Percentiles rank a stretch among this genome's conserved stretches.
These are phyloP conservation scores for Chrysolina haemoptera DNA, from an alignment of 2,888 invertebrate genomes.

Conservation along the genomic window DNA sequence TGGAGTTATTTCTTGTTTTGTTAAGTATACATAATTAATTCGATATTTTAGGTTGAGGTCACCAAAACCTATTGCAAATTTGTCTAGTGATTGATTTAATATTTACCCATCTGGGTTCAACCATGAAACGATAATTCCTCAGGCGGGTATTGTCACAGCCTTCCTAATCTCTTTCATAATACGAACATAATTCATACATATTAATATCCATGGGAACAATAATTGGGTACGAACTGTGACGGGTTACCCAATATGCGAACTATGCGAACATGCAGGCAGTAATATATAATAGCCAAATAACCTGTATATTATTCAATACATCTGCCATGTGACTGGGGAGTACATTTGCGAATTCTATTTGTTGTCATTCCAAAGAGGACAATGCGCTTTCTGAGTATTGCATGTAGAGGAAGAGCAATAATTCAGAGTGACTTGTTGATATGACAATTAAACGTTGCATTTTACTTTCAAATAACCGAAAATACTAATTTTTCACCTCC, in stretches of 20 bases:
- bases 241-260: background rate
- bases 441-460: background rate
- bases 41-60: background rate
- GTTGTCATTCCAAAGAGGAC: background rate
- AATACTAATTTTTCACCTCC: too few relatives aligned
- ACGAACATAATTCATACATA: background rate
- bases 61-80: background rate
- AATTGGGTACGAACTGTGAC: background rate
- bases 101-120: background rate
- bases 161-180: background rate
- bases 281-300: slow-evolving; percentile 3
- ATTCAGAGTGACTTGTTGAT: too few relatives aligned
- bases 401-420: too few relatives aligned
- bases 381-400: background rate
- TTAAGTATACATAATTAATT: background rate
- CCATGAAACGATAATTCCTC: background rate
- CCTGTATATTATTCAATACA: background rate
- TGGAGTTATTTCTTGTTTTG: too few relatives aligned
- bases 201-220: background rate
- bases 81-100: background rate
- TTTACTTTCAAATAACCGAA: background rate
- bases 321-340: background rate
- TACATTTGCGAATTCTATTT: background rate
- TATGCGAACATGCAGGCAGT: background rate
- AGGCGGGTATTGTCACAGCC: slow-evolving; percentile 2